Percentiles rank a stretch among this genome's conserved stretches.
These are phyloP conservation scores for Nomada fabriciana DNA, from an alignment of 2,888 invertebrate species.

Conservation along the genomic window DNA sequence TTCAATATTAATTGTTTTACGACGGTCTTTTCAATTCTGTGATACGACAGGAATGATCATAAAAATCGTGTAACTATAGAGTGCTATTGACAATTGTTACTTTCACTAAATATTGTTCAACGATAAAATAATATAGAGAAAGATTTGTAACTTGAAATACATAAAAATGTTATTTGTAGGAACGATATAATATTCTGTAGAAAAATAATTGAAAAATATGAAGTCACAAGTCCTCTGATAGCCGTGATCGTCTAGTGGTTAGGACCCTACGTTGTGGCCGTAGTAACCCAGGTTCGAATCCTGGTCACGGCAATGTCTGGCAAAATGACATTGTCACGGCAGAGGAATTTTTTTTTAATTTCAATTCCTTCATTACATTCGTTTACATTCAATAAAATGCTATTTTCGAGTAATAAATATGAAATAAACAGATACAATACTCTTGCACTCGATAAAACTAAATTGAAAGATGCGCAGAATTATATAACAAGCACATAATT, in stretches of 20 bases:
- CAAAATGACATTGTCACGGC: slow-evolving; percentile 70
- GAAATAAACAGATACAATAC: background rate
- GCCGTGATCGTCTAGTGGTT: slow-evolving; percentile 84
- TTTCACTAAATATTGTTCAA: no score
- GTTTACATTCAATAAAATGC: background rate
- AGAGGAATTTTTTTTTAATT: slow-evolving; percentile 61
- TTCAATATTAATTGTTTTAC: no score
- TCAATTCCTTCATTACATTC: slow-evolving; percentile 2
- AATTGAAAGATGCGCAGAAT: background rate
- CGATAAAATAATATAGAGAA: no score
- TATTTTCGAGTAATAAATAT: background rate
- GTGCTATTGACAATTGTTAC: no score
- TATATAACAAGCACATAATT: background rate
- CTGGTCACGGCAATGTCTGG: slow-evolving; percentile 84
- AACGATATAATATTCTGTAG: slow-evolving; percentile 61
- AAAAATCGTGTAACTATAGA: no score
- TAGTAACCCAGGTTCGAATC: slow-evolving; percentile 85
- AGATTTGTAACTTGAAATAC: no score
- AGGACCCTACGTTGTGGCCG: slow-evolving; percentile 85
- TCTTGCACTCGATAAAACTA: background rate
- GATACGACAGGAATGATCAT: no score
- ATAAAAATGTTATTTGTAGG: slow-evolving; percentile 69
- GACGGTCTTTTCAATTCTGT: no score
- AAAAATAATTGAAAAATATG: no score
- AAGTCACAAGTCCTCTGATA: slow-evolving; percentile 62